phyloP scores from a whole-genome alignment of 2,888 invertebrate genomes.

The Listrodromus nycthemerus region DNA sequence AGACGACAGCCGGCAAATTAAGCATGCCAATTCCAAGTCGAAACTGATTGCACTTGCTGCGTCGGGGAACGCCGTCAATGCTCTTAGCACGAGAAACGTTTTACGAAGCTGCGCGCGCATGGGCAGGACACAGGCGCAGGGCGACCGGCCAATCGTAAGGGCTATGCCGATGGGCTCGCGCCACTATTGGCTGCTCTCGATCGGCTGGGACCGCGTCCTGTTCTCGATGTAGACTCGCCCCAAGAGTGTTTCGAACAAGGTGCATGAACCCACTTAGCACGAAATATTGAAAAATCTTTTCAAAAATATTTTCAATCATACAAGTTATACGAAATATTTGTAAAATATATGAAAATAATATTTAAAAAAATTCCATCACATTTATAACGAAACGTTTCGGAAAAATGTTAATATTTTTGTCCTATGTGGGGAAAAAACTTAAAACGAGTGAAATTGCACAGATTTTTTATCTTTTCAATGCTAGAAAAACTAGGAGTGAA shows the following conservation, averaged over 20 bases:
- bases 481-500: not conserved
- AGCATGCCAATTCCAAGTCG: not conserved
- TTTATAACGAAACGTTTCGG: too few species aligned
- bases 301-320: too few species aligned
- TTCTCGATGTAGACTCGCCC: not conserved
- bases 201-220: not conserved
- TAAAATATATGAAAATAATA: too few species aligned
- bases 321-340: too few species aligned
- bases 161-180: not conserved
- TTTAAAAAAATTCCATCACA: too few species aligned
- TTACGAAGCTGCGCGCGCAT: not conserved
- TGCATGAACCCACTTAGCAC: not conserved
- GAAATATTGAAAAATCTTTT: too few species aligned
- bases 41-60: constrained; percentile 4
- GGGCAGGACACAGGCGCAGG: not conserved
- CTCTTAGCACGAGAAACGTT: not conserved
- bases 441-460: too few species aligned
- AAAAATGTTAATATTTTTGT: too few species aligned
- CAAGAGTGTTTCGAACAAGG: not conserved
- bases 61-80: constrained; percentile 3
- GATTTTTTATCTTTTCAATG: too few species aligned
- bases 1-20: constrained; percentile 25
- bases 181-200: not conserved
- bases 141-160: not conserved
- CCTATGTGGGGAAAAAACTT: too few species aligned